phyloP scores from a whole-genome alignment of 2,113 vertebrate species.

The Aleadryas rufinucha region DNA sequence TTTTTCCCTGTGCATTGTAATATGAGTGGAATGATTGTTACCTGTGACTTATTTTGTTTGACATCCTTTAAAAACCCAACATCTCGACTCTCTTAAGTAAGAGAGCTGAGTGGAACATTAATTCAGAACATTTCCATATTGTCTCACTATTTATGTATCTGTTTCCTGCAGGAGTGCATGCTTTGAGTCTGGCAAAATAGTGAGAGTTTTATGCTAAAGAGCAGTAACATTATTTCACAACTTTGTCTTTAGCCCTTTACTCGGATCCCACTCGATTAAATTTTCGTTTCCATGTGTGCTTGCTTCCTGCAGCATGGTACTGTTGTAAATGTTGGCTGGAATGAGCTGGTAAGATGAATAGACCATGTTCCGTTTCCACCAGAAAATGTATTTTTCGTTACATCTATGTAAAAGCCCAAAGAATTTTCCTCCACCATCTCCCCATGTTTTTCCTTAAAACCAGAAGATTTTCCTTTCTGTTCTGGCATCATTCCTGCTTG shows the following conservation, averaged over 20 bases:
- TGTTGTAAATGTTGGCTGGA: not conserved
- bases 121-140: not conserved
- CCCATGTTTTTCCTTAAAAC: not conserved
- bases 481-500: not conserved
- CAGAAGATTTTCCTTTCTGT: not conserved
- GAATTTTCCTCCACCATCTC: not conserved
- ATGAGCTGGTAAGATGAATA: not conserved
- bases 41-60: not conserved
- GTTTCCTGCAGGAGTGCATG: not conserved
- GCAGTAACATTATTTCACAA: not conserved
- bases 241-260: not conserved
- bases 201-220: not conserved
- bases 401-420: not conserved
- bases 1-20: not conserved
- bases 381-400: not conserved
- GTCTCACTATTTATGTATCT: not conserved
- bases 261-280: not conserved
- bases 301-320: not conserved
- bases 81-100: not conserved
- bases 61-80: not conserved
- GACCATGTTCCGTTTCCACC: not conserved
- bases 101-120: not conserved
- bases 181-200: not conserved
- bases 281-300: not conserved
- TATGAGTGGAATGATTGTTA: not conserved